Evolutionary conservation across 2,888 invertebrate species (phyloP), one percentile per base, ranked within the genome.

Genomic region (Drosophila ochracea): DNA sequence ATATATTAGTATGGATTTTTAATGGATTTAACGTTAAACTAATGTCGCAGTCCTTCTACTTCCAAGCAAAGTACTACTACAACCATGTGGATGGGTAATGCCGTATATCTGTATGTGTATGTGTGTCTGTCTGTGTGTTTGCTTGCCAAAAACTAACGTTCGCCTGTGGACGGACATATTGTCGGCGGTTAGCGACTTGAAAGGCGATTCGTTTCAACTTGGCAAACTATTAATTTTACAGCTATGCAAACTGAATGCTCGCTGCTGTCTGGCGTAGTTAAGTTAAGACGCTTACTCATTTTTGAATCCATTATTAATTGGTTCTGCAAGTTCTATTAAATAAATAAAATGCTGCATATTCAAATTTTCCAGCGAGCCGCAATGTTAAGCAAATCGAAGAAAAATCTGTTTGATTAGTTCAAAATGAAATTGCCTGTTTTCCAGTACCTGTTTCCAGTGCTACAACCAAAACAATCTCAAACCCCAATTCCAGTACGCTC

Each of bases 121-220:
- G 60, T 70, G 74, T 63, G 52, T 59, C 25, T 63, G 62, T 69
- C 66, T 62, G 57, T 67, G 52, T 19, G 21, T 30, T 33, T 65
- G 63, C 31, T 50, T 28, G 53, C 33, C 16, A 25, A 47, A 28
- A 49, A 35, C 66, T 49, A 61, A 68, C 60, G 70, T 73, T 62
- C 57, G 71, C 60, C 55, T 28, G 54, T 49, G 63, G 67, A 54
- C 75, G 76, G 68, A 92, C 92, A 92, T 91, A 92, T 92, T 89
- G 92, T 90, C 90, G 82, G 92, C 80, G 92, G 92, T 91, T 91
- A 73, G 78, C 72, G 77, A 80, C 84, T 84, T 83, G 83, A 87
- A 76, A 79, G 84, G 88, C 92, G 92, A 92, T 92, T 91, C 92
- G 91, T 92, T 91, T 92, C 80, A 91, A 83, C 91, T 89, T 89